Evolutionary conservation across 2,888 invertebrate genomes (phyloP).

Genomic region (Hypomecis punctinalis): DNA sequence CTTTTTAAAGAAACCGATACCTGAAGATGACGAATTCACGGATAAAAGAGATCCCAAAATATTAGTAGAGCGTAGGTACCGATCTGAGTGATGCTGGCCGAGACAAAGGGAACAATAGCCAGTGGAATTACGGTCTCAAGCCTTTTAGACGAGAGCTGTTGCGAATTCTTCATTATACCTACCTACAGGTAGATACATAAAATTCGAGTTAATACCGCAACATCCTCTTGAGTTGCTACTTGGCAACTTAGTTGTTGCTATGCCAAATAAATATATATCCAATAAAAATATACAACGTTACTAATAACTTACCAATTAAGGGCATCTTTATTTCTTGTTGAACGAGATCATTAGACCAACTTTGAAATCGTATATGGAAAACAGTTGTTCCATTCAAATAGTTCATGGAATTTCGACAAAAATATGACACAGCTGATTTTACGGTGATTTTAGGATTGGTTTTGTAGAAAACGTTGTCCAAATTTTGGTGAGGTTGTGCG

Average conservation of each 20-base stretch:
- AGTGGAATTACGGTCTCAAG: slow-evolving; percentile 64
- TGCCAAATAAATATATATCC: too few species aligned
- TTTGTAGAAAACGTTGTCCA: too few species aligned
- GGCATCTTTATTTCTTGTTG: too few species aligned
- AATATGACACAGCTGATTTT: too few species aligned
- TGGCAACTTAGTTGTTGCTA: not conserved
- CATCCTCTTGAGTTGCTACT: not conserved
- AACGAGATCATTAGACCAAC: too few species aligned
- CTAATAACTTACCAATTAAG: too few species aligned
- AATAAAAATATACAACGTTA: too few species aligned
- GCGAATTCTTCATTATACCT: slow-evolving; percentile 60
- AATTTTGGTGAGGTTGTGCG: too few species aligned
- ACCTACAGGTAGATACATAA: slow-evolving; percentile 48
- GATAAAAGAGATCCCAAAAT: slow-evolving; percentile 48
- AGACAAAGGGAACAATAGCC: slow-evolving; percentile 69
- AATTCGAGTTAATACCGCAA: not conserved
- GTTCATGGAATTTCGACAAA: too few species aligned
- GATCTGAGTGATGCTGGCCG: slow-evolving; percentile 50
- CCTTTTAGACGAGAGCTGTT: slow-evolving; percentile 59
- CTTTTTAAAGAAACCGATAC: slow-evolving; percentile 47
- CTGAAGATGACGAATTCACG: slow-evolving; percentile 47
- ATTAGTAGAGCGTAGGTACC: slow-evolving; percentile 50
- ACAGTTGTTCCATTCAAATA: too few species aligned
- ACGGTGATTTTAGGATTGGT: too few species aligned
- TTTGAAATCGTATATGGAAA: too few species aligned